These are phyloP conservation scores for Scortum barcoo DNA, from an alignment of 2,113 vertebrate genomes.

Conservation along the genomic window DNA sequence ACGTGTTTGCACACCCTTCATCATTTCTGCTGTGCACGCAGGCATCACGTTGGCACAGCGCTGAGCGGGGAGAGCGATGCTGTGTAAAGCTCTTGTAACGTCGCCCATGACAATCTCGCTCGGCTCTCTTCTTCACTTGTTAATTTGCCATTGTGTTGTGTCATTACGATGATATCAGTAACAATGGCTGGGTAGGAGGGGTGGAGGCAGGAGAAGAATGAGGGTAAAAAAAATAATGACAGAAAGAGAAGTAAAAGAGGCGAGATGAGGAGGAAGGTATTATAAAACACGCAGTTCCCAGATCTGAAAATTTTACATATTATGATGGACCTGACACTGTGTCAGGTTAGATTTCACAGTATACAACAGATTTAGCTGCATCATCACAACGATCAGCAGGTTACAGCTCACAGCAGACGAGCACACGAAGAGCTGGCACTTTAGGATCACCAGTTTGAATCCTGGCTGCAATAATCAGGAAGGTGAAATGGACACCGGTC, in stretches of 20 bases:
- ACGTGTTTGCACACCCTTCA: slow-evolving; percentile 38
- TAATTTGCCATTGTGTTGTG: slow-evolving; percentile 50
- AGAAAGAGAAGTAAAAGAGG: slow-evolving; percentile 37
- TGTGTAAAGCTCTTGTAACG: slow-evolving; percentile 23
- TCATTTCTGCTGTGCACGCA: slow-evolving; percentile 37
- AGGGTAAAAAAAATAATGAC: slow-evolving; percentile 16
- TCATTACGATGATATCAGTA: slow-evolving; percentile 61
- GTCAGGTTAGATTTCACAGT: slow-evolving; percentile 24
- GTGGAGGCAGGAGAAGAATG: slow-evolving; percentile 9
- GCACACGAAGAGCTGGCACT: slow-evolving; percentile 34
- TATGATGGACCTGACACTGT: slow-evolving; percentile 21
- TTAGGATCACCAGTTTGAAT: slow-evolving; percentile 46
- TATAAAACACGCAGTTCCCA: slow-evolving; percentile 18
- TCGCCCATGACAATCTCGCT: slow-evolving; percentile 1
- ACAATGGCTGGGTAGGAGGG: slow-evolving; percentile 14
- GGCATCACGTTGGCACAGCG: slow-evolving; percentile 15
- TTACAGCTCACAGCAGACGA: slow-evolving; percentile 17
- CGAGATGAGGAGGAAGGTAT: slow-evolving; percentile 11
- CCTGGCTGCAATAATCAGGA: slow-evolving; percentile 44
- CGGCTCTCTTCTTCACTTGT: slow-evolving; percentile 39
- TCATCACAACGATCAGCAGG: slow-evolving; percentile 32
- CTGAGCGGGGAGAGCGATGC: slow-evolving; percentile 19
- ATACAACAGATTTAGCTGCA: slow-evolving; percentile 15
- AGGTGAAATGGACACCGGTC: slow-evolving; percentile 49
- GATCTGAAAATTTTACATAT: slow-evolving; percentile 23